Conservation (phyloP, 92 coral and sea anemone species). For the Epizoanthus stellaris region DNA sequence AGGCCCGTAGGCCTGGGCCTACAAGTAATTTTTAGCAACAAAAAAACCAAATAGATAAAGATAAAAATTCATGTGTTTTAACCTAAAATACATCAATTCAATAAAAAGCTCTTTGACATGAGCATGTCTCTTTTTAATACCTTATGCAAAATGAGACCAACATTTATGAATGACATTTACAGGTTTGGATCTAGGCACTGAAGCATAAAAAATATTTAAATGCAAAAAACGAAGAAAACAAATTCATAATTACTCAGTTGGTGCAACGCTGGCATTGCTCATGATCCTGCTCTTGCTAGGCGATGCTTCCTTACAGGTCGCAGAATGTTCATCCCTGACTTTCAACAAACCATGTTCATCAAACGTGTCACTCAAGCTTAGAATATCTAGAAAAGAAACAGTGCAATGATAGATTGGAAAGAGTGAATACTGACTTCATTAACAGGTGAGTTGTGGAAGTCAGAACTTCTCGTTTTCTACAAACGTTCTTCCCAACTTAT, state of each 20-base stretch:
- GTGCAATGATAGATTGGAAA: neutral
- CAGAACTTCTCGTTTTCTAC: neutral
- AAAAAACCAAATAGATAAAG: no score
- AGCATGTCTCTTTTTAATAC: no score
- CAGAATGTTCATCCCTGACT: constrained; percentile 58
- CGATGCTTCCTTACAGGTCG: constrained; percentile 51
- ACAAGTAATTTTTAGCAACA: no score
- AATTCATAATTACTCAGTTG: constrained; percentile 71
- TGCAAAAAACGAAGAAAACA: no score
- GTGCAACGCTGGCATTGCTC: constrained; percentile 85
- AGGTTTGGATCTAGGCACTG: neutral
- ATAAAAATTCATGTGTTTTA: no score
- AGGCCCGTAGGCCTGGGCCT: no score
- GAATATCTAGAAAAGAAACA: constrained; percentile 58
- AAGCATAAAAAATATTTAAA: neutral
- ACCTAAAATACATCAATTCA: no score
- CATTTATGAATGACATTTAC: no score
- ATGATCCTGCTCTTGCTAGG: constrained; percentile 81
- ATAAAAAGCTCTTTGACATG: no score
- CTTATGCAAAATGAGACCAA: no score
- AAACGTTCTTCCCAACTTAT: no score
- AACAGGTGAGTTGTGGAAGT: neutral
- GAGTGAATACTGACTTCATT: neutral
- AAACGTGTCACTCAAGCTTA: constrained; percentile 86
- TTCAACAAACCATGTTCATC: constrained; percentile 74